Base-by-base conservation (phyloP, 2,797 vertebrate genomes). In the Pangasius sanitwongsei region DNA sequence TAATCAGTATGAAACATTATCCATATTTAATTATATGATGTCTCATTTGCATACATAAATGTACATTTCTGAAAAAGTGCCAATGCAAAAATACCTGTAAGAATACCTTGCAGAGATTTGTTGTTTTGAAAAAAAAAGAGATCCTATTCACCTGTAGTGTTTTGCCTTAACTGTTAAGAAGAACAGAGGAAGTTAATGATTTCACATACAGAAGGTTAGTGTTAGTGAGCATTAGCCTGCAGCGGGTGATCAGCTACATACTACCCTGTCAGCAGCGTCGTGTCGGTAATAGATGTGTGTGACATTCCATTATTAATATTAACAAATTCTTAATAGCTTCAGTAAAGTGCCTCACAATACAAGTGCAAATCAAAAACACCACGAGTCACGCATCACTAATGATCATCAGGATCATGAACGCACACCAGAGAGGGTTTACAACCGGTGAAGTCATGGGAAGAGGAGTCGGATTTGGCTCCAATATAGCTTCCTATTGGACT, bases 301-400 rank as follows among this genome's bases (percentile, higher is more conserved):
- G 90, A 88, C 74, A 67, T 50, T 81, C 61, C 16, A 67, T 89
- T 59, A 87, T 87, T 83, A 48, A 31, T 50, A 44, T n/a, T 31
- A 23, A n/a, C 84, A 86, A 55, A 85, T 81, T 86, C n/a, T 86
- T 63, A 78, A 75, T 57, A 72, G 87, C 65, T 69, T 67, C 53
- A 78, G 89, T 92, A 93, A 93, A 93, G 92, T 91, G 92, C 87
- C 34, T 90, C 90, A 89, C 74, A 83, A 91, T 90, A 93, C 88
- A 90, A 92, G 90, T 92, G 92, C 92, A 93, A 92, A 90, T 90
- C 85, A 92, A 90, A 48, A 77, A 84, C 4, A 90, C 87, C 74
- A 77, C 74, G 87, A 88, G 81, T 90, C 87, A 88, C 87, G 81
- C 63, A 88, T 67, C 81, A 89, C 90, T 88, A 89, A 90, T 86